These are phyloP conservation scores for Meiosimyza platycephala DNA, from an alignment of 2,888 invertebrate genomes.

Conservation along the genomic window DNA sequence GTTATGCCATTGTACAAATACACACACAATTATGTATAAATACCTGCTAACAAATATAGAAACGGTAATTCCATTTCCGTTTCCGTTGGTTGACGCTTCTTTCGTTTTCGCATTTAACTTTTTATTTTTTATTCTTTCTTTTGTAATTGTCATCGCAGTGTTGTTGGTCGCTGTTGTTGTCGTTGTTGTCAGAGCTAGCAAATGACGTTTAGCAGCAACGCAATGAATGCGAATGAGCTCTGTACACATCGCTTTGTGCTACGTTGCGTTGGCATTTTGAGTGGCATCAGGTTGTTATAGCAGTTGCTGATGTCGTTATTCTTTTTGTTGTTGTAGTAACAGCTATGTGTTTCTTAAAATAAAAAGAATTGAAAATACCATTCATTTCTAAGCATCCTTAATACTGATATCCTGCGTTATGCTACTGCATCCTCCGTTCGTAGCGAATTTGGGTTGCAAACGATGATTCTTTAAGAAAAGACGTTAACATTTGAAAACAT, in stretches of 20 bases:
- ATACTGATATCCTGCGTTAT: too few species aligned
- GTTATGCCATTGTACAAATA: background rate
- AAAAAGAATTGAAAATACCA: too few species aligned
- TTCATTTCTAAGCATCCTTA: too few species aligned
- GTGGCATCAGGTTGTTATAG: constrained; percentile 12
- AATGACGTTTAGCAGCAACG: constrained; percentile 30
- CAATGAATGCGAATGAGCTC: constrained; percentile 32
- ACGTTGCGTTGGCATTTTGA: constrained; percentile 26
- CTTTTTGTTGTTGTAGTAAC: background rate
- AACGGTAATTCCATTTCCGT: constrained; percentile 37
- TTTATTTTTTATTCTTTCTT: background rate
- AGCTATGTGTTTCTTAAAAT: too few species aligned
- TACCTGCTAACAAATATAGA: constrained; percentile 40
- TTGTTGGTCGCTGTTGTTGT: constrained; percentile 5
- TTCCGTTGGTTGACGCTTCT: constrained; percentile 28
- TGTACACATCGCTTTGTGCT: background rate
- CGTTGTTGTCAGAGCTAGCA: constrained; percentile 10
- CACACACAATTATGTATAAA: constrained; percentile 34
- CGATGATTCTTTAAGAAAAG: constrained; percentile 11
- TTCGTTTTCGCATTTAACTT: constrained; percentile 5
- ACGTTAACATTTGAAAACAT: constrained; percentile 1
- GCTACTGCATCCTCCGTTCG: background rate
- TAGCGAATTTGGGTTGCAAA: background rate
- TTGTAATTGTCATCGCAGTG: constrained; percentile 1
- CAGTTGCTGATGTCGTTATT: background rate